Evolutionary conservation across 37 sponge, comb jelly and placozoan species (phyloP), one percentile per base, ranked within the genome.

Genomic region (Beroe ovata): DNA sequence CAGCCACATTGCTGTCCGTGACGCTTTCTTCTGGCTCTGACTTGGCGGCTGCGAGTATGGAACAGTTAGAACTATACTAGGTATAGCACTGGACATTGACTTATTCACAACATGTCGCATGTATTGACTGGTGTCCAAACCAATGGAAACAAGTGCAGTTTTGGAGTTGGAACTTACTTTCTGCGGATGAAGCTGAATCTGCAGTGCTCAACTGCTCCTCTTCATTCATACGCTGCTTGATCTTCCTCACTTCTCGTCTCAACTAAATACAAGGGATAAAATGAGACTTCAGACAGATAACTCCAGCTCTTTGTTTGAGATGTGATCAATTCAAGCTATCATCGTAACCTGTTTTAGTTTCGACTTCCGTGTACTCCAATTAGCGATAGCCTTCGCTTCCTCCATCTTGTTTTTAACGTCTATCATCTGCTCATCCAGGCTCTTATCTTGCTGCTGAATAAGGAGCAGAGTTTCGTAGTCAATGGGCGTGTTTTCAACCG

Each of bases 381-480:
- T 39, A 19, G 88, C 35, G 14, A 91, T 89, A 59, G 72, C 38
- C 66, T 88, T 61, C 60, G 90, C 90, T 92, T 91, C 88, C 91
- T 62, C 30, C 30, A 62, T n/a, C 64, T 88, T 91, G 11, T 64
- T 32, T 18, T 71, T 88, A 66, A 91, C 40, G 28, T 64, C 64
- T 29, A 42, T 38, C 0, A 93, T 91, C 89, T 93, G 93, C 88
- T 95, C 93, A 88, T 94, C 92, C 64, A 95, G 92, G 30, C 89
- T 60, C 89, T 95, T 92, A 42, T 91, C 39, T 42, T 90, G 61
- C 89, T 94, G 93, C n/a, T 95, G 92, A 39, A 94, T 66, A 34
- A 62, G 89, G 29, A 93, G 71, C 19, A 92, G 90, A 35, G 91
- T 95, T 60, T 64, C 88, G 28, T 39, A 63, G 29, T 77, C 62